phyloP scores from a whole-genome alignment of 1,140 invertebrate species.

The Metopolophium dirhodum region DNA sequence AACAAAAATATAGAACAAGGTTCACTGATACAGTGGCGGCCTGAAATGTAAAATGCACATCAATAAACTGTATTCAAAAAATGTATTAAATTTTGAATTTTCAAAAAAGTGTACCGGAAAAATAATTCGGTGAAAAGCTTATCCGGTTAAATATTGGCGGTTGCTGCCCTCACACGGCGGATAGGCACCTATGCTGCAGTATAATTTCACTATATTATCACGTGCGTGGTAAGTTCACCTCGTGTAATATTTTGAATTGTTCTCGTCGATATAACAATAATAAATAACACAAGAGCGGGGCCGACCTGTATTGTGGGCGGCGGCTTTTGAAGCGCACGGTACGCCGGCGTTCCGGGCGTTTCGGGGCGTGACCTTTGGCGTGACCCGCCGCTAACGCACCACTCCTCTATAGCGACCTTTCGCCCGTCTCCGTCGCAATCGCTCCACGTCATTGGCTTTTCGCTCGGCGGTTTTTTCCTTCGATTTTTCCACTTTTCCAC shows the following conservation, averaged over 20 bases:
- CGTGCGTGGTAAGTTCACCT: background rate
- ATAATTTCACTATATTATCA: background rate
- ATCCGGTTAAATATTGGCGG: too few species aligned
- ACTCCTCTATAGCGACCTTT: slow-evolving; percentile 43
- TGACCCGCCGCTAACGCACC: slow-evolving; percentile 31
- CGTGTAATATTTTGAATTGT: background rate
- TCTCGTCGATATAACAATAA: background rate
- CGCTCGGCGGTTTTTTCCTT: background rate
- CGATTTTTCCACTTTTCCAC: background rate
- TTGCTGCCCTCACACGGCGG: too few species aligned
- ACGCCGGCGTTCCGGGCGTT: slow-evolving; percentile 48
- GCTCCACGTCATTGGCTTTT: background rate
- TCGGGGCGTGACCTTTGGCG: slow-evolving; percentile 56
- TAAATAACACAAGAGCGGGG: background rate
- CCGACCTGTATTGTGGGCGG: slow-evolving; percentile 47
- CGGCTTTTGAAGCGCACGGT: background rate
- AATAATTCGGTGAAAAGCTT: background rate
- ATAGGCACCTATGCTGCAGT: background rate
- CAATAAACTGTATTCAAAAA: background rate
- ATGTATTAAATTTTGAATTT: background rate
- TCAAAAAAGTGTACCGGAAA: background rate
- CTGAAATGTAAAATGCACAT: background rate
- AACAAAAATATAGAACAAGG: too few species aligned
- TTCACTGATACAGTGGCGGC: too few species aligned
- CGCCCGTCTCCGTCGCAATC: background rate